Evolutionary conservation across 2,888 invertebrate species (phyloP).

Genomic region (Nezara viridula): DNA sequence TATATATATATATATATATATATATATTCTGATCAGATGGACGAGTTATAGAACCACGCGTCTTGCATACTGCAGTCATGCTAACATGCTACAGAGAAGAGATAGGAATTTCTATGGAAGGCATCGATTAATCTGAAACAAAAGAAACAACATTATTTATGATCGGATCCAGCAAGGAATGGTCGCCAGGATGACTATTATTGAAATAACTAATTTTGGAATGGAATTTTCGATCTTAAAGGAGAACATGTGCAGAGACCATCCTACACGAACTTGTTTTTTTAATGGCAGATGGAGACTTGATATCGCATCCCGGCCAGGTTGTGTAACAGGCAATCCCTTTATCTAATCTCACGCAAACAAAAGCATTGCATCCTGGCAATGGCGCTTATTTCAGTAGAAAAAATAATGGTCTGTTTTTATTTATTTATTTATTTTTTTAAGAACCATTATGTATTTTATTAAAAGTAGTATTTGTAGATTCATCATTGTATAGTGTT

Average conservation of each 20-base stretch:
- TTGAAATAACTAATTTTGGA: background rate
- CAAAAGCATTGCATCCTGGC: constrained; percentile 13
- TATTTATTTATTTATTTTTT: too few relatives aligned
- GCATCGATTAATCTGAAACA: background rate
- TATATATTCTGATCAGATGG: background rate
- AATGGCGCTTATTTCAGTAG: background rate
- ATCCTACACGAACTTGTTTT: background rate
- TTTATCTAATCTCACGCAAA: background rate
- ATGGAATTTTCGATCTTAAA: background rate
- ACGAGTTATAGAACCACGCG: background rate
- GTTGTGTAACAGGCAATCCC: background rate
- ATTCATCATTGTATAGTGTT: too few relatives aligned
- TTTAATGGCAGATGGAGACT: constrained; percentile 18
- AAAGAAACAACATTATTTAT: background rate
- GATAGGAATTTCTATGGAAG: background rate
- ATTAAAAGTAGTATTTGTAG: too few relatives aligned
- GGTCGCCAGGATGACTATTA: background rate
- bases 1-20: too few relatives aligned
- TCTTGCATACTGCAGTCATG: background rate
- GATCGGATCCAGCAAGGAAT: rapidly evolving
- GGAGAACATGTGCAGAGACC: background rate
- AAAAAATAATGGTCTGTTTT: background rate
- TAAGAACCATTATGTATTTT: too few relatives aligned
- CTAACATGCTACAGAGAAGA: background rate
- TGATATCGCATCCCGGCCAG: constrained; percentile 3